Conservation (phyloP, 2,888 invertebrate species). For the Seira musarum region DNA sequence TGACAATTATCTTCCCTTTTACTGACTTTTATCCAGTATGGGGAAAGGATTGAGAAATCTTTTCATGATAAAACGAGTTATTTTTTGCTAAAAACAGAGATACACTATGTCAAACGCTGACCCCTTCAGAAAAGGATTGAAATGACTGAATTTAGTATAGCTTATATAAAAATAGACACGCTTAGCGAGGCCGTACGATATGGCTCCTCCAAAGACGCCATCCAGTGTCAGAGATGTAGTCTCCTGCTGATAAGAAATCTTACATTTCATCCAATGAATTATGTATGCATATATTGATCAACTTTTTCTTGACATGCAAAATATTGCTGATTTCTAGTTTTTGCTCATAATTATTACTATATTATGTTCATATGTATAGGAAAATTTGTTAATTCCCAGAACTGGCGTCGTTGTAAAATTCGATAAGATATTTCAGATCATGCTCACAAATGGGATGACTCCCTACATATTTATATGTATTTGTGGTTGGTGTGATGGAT, state of each 20-base stretch:
- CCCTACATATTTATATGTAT: background rate
- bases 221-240: background rate
- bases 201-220: constrained; percentile 39
- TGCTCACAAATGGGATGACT: constrained; percentile 14
- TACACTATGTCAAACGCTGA: background rate
- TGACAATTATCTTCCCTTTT: constrained; percentile 24
- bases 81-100: constrained; percentile 32
- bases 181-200: too few relatives aligned
- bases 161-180: too few relatives aligned
- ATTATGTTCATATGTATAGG: too few relatives aligned
- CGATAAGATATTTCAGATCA: constrained; percentile 16
- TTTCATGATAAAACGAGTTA: constrained; percentile 1
- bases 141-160: too few relatives aligned
- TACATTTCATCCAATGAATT: background rate
- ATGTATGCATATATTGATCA: background rate
- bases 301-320: constrained; percentile 31
- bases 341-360: too few relatives aligned
- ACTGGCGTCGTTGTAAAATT: background rate
- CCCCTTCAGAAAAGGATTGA: too few relatives aligned
- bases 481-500: background rate
- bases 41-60: constrained; percentile 28
- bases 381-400: too few relatives aligned
- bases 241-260: background rate
- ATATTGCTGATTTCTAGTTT: too few relatives aligned
- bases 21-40: background rate